These are phyloP conservation scores for Myripristis murdjan DNA, from an alignment of 2,797 vertebrate genomes.

Conservation along the genomic window DNA sequence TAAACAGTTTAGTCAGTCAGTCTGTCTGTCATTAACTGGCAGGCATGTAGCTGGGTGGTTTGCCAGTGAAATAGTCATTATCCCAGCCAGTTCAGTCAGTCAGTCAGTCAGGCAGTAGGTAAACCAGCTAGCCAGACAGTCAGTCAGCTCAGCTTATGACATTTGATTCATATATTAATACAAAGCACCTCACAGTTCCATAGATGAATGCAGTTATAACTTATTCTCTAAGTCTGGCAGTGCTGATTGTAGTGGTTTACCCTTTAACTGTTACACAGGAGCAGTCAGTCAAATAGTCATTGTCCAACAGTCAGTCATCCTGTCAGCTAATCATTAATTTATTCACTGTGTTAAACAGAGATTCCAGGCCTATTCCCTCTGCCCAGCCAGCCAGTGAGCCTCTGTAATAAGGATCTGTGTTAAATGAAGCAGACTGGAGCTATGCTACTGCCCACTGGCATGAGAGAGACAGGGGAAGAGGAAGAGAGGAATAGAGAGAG, in stretches of 20 bases:
- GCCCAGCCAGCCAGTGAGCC: not conserved
- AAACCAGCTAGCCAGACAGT: not conserved
- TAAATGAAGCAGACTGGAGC: not conserved
- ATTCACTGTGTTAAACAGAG: not conserved
- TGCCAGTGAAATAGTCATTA: not conserved
- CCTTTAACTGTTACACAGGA: too few relatives aligned
- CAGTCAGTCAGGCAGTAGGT: not conserved
- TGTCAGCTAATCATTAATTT: not conserved
- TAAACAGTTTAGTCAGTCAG: not conserved
- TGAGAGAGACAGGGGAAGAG: not conserved
- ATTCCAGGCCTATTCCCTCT: too few relatives aligned
- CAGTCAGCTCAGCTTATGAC: too few relatives aligned
- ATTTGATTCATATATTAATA: too few relatives aligned
- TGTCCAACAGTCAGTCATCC: not conserved
- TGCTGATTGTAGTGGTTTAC: too few relatives aligned
- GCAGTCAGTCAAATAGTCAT: not conserved
- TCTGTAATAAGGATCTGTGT: too few relatives aligned
- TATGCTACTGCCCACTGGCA: not conserved
- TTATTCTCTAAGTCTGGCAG: too few relatives aligned
- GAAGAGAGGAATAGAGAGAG: not conserved
- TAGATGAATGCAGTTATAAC: too few relatives aligned
- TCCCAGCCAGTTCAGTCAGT: too few relatives aligned
- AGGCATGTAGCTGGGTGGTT: not conserved
- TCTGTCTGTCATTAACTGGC: too few relatives aligned
- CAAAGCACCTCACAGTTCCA: too few relatives aligned